Conservation (phyloP, 2,113 vertebrate genomes). For the Archocentrus centrarchus region DNA sequence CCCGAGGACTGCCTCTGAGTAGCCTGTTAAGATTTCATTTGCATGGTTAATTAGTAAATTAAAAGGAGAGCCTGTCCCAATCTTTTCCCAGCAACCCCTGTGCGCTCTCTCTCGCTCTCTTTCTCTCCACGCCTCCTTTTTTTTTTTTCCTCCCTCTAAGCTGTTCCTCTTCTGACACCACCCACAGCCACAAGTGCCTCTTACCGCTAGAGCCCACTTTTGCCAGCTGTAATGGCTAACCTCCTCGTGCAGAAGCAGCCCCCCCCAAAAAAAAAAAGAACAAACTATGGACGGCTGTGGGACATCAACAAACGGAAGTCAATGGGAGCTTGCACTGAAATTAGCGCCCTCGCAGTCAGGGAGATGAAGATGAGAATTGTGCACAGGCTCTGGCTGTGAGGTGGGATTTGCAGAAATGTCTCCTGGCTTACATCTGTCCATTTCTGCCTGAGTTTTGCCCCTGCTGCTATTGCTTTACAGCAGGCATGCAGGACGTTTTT, state of each 20-base stretch:
- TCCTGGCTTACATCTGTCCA: conserved; percentile 22
- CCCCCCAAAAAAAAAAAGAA: neutral
- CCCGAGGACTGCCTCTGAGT: conserved; percentile 77
- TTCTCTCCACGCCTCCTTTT: conserved; percentile 32
- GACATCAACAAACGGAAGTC: conserved; percentile 48
- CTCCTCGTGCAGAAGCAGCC: conserved; percentile 43
- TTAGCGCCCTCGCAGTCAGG: conserved; percentile 54
- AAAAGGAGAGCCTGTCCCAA: conserved; percentile 79
- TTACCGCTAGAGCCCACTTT: conserved; percentile 67
- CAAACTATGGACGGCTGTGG: conserved; percentile 51
- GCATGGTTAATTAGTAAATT: conserved; percentile 86
- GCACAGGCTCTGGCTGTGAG: conserved; percentile 27
- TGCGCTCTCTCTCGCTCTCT: conserved; percentile 46
- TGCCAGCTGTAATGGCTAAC: conserved; percentile 65
- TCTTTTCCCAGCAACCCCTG: conserved; percentile 69
- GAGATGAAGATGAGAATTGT: conserved; percentile 43
- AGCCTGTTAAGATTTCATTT: conserved; percentile 86
- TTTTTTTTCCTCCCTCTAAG: conserved; percentile 40
- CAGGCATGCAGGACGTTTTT: neutral
- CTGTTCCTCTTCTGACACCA: conserved; percentile 59
- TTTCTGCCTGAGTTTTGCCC: conserved; percentile 33
- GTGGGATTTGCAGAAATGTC: conserved; percentile 39
- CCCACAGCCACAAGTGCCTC: conserved; percentile 70
- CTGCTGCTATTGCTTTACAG: conserved; percentile 28
- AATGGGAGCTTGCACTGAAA: conserved; percentile 45